Percentiles rank a stretch among this genome's conserved stretches.
Evolutionary conservation across 92 coral and sea anemone genomes (phyloP).

Genomic region (Siderastrea radians): DNA sequence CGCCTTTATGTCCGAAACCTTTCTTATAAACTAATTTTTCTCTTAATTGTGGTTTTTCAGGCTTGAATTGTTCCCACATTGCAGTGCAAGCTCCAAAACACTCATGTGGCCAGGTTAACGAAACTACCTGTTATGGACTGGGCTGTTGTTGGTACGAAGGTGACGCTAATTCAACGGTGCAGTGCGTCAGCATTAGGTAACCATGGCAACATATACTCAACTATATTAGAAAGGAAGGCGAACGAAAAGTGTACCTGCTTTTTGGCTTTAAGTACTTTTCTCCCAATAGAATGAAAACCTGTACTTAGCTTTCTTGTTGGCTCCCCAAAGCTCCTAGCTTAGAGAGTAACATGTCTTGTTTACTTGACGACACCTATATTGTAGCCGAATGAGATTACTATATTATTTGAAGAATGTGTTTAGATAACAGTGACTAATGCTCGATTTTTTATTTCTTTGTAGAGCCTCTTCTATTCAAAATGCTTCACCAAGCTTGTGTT

Average conservation of each 20-base stretch:
- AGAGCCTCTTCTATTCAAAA: neutral
- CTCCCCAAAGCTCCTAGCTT: too few relatives aligned
- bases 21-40: neutral
- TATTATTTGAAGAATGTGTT: too few relatives aligned
- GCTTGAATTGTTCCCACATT: neutral
- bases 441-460: neutral
- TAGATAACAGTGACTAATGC: neutral
- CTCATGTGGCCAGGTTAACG: slow-evolving; percentile 19
- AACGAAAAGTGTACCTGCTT: too few relatives aligned
- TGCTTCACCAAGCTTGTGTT: neutral
- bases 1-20: too few relatives aligned
- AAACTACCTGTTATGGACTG: slow-evolving; percentile 4
- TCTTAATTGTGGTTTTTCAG: neutral
- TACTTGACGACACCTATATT: too few relatives aligned
- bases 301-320: too few relatives aligned
- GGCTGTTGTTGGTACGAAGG: slow-evolving; percentile 79
- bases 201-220: neutral
- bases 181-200: slow-evolving; percentile 53
- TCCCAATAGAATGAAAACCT: too few relatives aligned
- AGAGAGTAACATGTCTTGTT: too few relatives aligned
- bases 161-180: neutral
- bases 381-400: too few relatives aligned
- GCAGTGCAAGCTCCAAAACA: neutral
- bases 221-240: too few relatives aligned
- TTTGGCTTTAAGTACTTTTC: too few relatives aligned